Base-by-base conservation (phyloP, 92 coral and sea anemone species). In the Scolanthus callimorphus region DNA sequence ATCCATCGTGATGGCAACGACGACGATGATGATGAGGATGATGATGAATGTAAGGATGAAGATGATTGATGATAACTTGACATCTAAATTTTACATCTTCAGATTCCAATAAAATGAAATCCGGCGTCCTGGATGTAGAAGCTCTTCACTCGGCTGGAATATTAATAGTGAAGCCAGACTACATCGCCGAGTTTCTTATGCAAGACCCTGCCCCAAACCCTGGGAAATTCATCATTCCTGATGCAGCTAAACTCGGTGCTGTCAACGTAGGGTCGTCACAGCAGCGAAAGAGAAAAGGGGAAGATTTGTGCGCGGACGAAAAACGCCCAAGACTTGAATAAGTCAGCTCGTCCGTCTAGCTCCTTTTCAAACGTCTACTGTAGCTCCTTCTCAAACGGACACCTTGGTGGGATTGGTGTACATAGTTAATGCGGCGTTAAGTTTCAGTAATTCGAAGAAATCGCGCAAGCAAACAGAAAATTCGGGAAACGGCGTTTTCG, bases 101-200 rank as follows among this genome's bases (percentile, higher is more conserved):
- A 73, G 88, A 80, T 64, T 70, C 77, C 38, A 69, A 67, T 48
- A 77, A 78, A 59, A 47, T 61, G 69, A 77, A 79, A 59, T 69
- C 68, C 43, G 78, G 68, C 23, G 67, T 69, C n/a, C 58, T 85
- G 13, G 87, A 88, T 55, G 69, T 92, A 38, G 72, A 45, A 6
- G 28, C 54, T 25, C 79, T 92, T 3, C 82, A 80, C 31, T 28
- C 26, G 3, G 83, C 77, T 28, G 78, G 77, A 10, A 62, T 92
- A 25, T 74, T 79, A 80, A 71, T 83, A 23, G 76, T 92, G 22
- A 84, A 79, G 50, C 91, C 98, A 20, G 98, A 92, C 38, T 92
- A 84, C 78, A 88, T 92, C 34, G 92, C 92, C 31, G 96, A 88
- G 64, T 92, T 71, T 55, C 79, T 92, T 55, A 92, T 83, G 85